Evolutionary conservation across 2,888 invertebrate genomes (phyloP).

Genomic region (Noctuana brunneofusca): DNA sequence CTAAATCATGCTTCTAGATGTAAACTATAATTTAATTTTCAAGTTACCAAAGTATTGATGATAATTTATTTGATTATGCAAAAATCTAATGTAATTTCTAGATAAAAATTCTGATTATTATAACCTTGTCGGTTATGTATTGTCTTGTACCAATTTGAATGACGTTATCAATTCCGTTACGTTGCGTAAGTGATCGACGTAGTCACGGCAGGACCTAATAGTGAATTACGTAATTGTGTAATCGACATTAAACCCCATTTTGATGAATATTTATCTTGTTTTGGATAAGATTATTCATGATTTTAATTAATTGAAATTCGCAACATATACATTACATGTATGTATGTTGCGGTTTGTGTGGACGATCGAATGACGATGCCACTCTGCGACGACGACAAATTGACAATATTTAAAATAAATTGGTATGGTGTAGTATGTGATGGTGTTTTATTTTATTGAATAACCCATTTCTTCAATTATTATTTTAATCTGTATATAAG

Average conservation of each 20-base stretch:
- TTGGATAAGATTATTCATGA: conserved; percentile 10
- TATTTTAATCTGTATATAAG: neutral
- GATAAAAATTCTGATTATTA: neutral
- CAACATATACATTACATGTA: conserved; percentile 15
- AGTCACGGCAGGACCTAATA: conserved; percentile 26
- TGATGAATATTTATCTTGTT: conserved; percentile 17
- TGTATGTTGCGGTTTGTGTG: conserved; percentile 22
- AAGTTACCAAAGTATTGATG: conserved; percentile 76
- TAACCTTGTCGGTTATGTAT: neutral
- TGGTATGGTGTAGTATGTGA: conserved; percentile 69
- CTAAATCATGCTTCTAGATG: conserved; percentile 51
- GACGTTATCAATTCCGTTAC: neutral
- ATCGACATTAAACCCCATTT: conserved; percentile 18
- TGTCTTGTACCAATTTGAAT: conserved; percentile 13
- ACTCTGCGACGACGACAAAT: conserved; percentile 53
- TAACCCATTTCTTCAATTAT: too few relatives aligned
- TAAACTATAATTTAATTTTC: conserved; percentile 63
- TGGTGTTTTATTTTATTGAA: conserved; percentile 27
- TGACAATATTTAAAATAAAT: conserved; percentile 78
- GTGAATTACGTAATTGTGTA: neutral
- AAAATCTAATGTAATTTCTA: conserved; percentile 32
- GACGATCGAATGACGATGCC: conserved; percentile 13
- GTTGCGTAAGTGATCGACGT: neutral
- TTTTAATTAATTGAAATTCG: conserved; percentile 6
- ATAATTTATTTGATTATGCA: conserved; percentile 40